These are phyloP conservation scores for Meriones unguiculatus DNA, from an alignment of 2,113 vertebrate species.

Conservation along the genomic window DNA sequence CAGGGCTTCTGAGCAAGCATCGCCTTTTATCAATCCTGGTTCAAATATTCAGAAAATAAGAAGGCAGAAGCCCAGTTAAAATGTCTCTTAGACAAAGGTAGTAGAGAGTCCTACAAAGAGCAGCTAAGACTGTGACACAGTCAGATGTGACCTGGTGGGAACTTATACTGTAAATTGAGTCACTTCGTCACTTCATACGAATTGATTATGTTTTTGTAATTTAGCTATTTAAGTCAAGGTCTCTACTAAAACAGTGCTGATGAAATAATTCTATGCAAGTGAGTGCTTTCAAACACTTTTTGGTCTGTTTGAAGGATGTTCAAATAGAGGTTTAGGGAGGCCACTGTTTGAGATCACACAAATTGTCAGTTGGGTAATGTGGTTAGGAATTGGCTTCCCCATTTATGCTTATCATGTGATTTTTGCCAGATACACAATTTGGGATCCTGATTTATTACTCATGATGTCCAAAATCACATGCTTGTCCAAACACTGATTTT, in stretches of 20 bases:
- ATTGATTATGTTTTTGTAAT: neutral
- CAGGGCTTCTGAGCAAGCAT: neutral
- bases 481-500: neutral
- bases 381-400: neutral
- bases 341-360: neutral
- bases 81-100: neutral
- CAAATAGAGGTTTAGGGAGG: neutral
- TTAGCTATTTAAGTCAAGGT: neutral
- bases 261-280: neutral
- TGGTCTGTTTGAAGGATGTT: neutral
- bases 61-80: neutral
- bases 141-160: neutral
- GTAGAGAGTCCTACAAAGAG: neutral
- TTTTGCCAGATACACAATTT: neutral
- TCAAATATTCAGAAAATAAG: neutral
- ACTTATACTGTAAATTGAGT: neutral
- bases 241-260: neutral
- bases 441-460: neutral
- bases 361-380: neutral
- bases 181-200: neutral
- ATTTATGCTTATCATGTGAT: neutral
- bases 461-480: neutral
- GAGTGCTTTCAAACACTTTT: neutral
- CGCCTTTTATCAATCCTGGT: neutral
- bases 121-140: neutral